These are phyloP conservation scores for Macrosiphum euphorbiae DNA, from an alignment of 2,888 invertebrate genomes.

Conservation along the genomic window DNA sequence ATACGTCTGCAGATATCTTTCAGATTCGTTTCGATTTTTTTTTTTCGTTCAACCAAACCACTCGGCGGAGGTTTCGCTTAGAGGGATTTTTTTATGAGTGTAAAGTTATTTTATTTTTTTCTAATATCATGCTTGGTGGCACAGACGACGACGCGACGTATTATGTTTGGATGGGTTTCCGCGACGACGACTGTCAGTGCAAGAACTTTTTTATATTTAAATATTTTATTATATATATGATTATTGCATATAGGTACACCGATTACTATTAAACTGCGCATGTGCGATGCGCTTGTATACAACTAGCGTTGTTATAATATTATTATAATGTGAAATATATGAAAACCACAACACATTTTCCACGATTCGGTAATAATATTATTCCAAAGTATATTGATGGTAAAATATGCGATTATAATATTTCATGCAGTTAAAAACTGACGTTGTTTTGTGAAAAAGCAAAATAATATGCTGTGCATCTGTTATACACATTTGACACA, in stretches of 20 bases:
- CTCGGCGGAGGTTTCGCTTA: background rate
- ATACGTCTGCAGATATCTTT: background rate
- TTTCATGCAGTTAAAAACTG: background rate
- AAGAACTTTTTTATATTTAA: background rate
- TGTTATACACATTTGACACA: background rate
- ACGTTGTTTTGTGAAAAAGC: background rate
- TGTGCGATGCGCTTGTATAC: background rate
- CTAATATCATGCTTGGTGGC: background rate
- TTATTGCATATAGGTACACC: background rate
- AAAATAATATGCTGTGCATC: background rate
- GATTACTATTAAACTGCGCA: background rate
- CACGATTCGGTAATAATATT: background rate
- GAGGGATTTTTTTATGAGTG: background rate
- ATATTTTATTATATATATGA: background rate
- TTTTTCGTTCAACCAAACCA: background rate
- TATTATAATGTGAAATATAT: background rate
- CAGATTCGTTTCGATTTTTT: background rate
- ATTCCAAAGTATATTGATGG: background rate
- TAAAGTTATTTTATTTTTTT: slow-evolving; percentile 18
- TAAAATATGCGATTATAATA: background rate
- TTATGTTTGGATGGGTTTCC: slow-evolving; percentile 1
- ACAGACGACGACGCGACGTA: background rate
- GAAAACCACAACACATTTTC: background rate
- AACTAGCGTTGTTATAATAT: background rate
- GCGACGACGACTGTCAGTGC: background rate